Evolutionary conservation across 2,113 vertebrate genomes (phyloP), one percentile per base, ranked within the genome.

Genomic region (Erinaceus europaeus): DNA sequence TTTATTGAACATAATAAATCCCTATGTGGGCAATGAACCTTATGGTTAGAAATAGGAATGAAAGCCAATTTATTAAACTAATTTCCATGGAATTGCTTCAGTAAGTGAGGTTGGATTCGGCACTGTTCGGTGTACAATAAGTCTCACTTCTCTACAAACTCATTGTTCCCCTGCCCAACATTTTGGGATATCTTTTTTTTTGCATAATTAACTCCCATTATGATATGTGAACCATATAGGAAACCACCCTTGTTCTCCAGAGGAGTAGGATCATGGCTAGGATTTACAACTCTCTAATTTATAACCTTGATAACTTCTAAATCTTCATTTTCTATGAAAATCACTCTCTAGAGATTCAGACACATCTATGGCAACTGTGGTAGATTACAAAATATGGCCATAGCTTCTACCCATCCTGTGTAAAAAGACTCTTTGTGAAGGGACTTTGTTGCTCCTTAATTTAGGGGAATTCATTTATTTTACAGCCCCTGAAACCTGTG

Each of bases 1-100:
- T 71, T 71, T 55, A 79, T 38, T 79, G 50, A 76, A 69, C 34
- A 89, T 50, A 87, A 55, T 67, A 88, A 90, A 79, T 75, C 67
- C 42, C 53, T 78, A 0, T 25, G 21, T 38, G 48, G 55, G 40
- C 53, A 78, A 32, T 91, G 55, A 78, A 83, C 8, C 36, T 34
- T 36, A 20, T 72, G 57, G 18, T 85, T 44, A 75, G n/a, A 20
- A 75, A 4, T 29, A 23, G 38, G 32, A 59, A 52, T 57, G 27
- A 80, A 92, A 76, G 32, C 44, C 48, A 65, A 29, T 75, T 40
- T 64, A 21, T 38, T 81, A 52, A 64, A 25, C 34, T 38, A 42
- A 36, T 50, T 86, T 84, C 46, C 72, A 73, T 11, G n/a, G 3
- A 62, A 67, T 88, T 55, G 61, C 32, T 71, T 55, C 10, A 75